phyloP scores from a whole-genome alignment of 2,113 vertebrate genomes.

The Colistium nudipinnis region DNA sequence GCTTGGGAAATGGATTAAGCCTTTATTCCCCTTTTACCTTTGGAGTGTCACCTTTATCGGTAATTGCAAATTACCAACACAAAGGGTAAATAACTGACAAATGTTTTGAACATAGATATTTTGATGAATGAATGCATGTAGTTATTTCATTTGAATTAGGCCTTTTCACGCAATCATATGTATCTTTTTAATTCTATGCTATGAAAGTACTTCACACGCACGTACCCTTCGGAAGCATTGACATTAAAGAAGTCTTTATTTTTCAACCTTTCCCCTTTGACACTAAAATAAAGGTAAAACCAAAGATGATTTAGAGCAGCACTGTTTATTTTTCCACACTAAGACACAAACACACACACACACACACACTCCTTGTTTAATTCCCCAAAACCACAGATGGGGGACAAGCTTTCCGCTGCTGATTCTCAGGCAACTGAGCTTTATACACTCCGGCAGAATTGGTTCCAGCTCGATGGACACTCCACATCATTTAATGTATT shows the following conservation, averaged over 20 bases:
- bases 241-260: neutral
- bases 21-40: constrained; percentile 31
- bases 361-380: constrained; percentile 31
- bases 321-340: constrained; percentile 56
- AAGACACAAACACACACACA: neutral
- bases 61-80: constrained; percentile 20
- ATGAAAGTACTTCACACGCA: neutral
- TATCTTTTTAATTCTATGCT: too few relatives aligned
- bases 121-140: neutral
- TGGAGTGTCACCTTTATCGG: constrained; percentile 54
- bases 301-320: constrained; percentile 11
- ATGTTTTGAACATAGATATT: neutral
- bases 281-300: constrained; percentile 2
- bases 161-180: neutral
- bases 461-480: constrained; percentile 75
- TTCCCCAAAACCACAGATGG: constrained; percentile 42
- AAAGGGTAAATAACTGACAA: constrained; percentile 17
- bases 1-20: constrained; percentile 42
- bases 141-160: neutral
- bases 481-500: constrained; percentile 83
- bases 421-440: constrained; percentile 65
- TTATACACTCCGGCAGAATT: constrained; percentile 73
- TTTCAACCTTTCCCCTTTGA: neutral
- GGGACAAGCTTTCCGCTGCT: constrained; percentile 17
- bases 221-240: neutral